Evolutionary conservation across 2,113 vertebrate species (phyloP).

Genomic region (Galemys pyrenaicus): DNA sequence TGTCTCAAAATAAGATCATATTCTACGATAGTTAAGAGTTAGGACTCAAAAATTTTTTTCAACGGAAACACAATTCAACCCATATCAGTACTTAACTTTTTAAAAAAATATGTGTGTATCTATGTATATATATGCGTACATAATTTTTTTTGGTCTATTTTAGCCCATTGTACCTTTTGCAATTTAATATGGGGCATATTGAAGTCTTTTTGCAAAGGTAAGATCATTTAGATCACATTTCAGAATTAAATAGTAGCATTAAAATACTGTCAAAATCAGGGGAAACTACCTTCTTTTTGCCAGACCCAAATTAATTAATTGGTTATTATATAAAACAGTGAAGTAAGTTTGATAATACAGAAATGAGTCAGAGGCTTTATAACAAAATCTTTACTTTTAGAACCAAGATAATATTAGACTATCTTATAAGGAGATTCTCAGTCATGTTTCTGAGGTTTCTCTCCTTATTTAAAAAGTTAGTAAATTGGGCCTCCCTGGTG

Average conservation of each 20-base stretch:
- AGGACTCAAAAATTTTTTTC: not conserved
- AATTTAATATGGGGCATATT: constrained; percentile 92
- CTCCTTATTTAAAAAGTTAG: constrained; percentile 30
- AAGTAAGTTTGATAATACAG: not conserved
- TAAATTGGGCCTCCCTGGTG: no score
- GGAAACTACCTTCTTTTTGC: constrained; percentile 18
- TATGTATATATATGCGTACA: not conserved
- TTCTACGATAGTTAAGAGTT: not conserved
- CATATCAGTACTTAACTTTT: not conserved
- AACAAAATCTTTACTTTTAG: not conserved
- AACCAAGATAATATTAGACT: not conserved
- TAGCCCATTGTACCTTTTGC: constrained; percentile 93
- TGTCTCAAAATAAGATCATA: not conserved
- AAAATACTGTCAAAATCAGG: constrained; percentile 2
- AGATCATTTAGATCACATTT: constrained; percentile 51
- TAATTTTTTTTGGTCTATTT: constrained; percentile 70
- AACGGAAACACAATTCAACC: not conserved
- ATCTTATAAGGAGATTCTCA: not conserved
- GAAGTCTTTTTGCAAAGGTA: constrained; percentile 92
- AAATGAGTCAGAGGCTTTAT: not conserved
- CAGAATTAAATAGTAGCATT: constrained; percentile 16
- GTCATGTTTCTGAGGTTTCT: constrained; percentile 37
- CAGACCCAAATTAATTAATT: constrained; percentile 34
- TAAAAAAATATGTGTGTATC: not conserved
- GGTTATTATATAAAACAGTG: constrained; percentile 44